Evolutionary conservation across 2,797 vertebrate species (phyloP), one percentile per base, ranked within the genome.

Genomic region (Astyanax mexicanus): DNA sequence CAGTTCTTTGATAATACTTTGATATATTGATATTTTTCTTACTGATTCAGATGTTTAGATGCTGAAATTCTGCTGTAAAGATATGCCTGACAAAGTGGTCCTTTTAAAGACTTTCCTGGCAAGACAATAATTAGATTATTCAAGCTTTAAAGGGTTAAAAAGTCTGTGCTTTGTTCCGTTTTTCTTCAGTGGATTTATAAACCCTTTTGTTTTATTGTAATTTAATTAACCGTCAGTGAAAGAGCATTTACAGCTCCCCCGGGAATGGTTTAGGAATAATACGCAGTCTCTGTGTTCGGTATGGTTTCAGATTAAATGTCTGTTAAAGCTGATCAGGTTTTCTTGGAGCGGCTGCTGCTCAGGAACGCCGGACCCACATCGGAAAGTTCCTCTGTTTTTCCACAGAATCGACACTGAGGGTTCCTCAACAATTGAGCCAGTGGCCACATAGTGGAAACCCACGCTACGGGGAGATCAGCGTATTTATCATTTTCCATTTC

Each of bases 401-500:
- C 45, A 23, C 69, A 61, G 47, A 57, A 40, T 72, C 38, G 67
- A 51, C 68, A 37, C 29, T 40, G 49, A 67, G n/a, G 6, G 42
- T 21, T 55, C 45, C 60, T 68, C 25, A 61, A 49, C 69, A 79
- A 37, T 75, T 55, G 45, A 44, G 47, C 75, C 76, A 52, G 38
- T 61, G 67, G 42, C 67, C 45, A 61, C 77, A 44, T 69, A 76
- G 66, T 66, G 71, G 69, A 81, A 83, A 78, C 38, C 66, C 77
- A 74, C 17, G 17, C 13, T 78, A 57, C 21, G 77, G 70, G 27
- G 54, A 72, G 19, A 37, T n/a, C 45, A 54, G 68, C 65, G 47
- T 75, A 79, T 70, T 73, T 80, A 19, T 67, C 61, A 65, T 61
- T 17, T 79, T 69, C 54, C 72, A 68, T 77, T 72, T 23, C 5